Base-by-base conservation (phyloP, 23 tunicate genomes). In the Trididemnum clinides region DNA sequence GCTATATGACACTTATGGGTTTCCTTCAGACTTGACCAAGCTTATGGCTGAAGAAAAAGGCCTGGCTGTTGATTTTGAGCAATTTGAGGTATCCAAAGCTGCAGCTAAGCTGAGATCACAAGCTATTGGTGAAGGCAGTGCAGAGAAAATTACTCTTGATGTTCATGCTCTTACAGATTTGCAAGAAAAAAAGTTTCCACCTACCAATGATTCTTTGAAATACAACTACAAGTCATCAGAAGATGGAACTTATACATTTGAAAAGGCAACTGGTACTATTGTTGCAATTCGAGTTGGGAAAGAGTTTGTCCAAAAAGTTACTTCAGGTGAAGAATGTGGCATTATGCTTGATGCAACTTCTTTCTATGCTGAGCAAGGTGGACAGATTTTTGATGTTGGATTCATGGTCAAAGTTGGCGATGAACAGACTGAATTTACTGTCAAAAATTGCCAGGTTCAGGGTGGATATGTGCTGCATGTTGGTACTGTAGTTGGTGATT, bases 361-460 rank as follows among this genome's bases (percentile, higher is more conserved):
- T 22, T 96, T 96, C 36, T 96, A 96, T 72, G 95, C 99, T 32
- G 99, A 96, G 71, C 99, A 96, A 39, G 99, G 99, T 44, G 99
- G 99, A 2, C 99, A 96, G 57, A 84, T 96, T 1, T 96, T 69
- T 85, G 99, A 96, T 64, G 51, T 65, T 29, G 99, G 99, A 27
- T 96, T 44, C 88, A 69, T 96, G 66, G 81, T 39, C 18, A 83
- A 69, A 88, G 19, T 12, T 1, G 87, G 59, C 34, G 96, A 87
- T 74, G 93, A 87, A 0, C 83, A 84, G 33, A 87, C 90, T 30
- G 96, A 91, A 44, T 91, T 96, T 51, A 80, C 89, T 2, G 99
- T 96, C 28, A 89, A 92, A 30, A 91, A 96, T 50, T 84, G 89
- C 73, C 99, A 96, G 76, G 90, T 96, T 25, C 99, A 91, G 57